A percentile compares a stretch with the other conserved stretches of the same genome.
Evolutionary conservation across 2,113 vertebrate genomes (phyloP).

Genomic region (Suricata suricatta): DNA sequence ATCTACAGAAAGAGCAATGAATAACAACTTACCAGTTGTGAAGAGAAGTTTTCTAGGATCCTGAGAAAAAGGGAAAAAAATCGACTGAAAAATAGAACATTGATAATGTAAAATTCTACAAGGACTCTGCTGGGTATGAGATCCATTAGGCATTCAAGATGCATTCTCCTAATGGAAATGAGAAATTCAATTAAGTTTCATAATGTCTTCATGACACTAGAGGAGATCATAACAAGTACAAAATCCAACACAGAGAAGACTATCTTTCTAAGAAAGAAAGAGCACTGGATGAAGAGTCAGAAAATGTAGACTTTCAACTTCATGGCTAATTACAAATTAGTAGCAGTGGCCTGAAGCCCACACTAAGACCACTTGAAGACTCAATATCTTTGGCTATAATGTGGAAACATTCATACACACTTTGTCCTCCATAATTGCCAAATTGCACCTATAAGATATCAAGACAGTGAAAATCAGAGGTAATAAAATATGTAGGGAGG

Average conservation of each 20-base stretch:
- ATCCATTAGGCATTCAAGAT: background rate
- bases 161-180: background rate
- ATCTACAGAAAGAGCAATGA: background rate
- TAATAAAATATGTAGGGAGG: background rate
- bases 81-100: background rate
- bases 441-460: background rate
- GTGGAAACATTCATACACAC: background rate
- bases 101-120: conserved; percentile 6
- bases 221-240: background rate
- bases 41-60: conserved; percentile 94
- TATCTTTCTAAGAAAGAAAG: background rate
- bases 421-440: background rate
- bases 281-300: background rate
- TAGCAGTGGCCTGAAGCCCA: background rate
- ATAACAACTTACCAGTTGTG: conserved; percentile 89
- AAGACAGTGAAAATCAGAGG: background rate
- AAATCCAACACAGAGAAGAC: background rate
- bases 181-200: background rate
- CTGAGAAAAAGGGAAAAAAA: conserved; percentile 80
- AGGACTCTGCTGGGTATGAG: background rate
- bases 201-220: background rate
- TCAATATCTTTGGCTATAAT: background rate
- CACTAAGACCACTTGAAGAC: background rate
- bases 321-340: background rate
- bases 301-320: background rate